Percentiles rank a stretch among this genome's conserved stretches.
Evolutionary conservation across 2,888 invertebrate species (phyloP).

Genomic region (Pseudeuparius sepicola): DNA sequence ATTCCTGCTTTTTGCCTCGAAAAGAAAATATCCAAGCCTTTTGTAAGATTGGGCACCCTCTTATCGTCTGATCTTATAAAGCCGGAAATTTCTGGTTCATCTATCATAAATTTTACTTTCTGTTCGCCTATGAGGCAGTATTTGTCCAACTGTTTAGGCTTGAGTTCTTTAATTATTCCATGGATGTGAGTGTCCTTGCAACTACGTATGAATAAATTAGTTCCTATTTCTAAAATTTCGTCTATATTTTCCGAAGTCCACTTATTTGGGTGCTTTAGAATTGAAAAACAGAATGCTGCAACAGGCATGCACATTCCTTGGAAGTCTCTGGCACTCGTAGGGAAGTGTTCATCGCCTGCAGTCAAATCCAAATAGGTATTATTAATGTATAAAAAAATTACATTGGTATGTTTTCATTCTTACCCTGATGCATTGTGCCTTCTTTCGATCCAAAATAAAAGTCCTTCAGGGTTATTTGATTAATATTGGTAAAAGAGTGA

Average conservation of each 20-base stretch:
- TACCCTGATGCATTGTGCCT: conserved; percentile 36
- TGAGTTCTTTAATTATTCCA: conserved; percentile 25
- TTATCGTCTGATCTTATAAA: conserved; percentile 33
- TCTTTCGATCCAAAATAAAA: conserved; percentile 35
- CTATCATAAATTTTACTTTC: conserved; percentile 36
- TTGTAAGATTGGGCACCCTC: conserved; percentile 39
- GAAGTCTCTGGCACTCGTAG: conserved; percentile 29
- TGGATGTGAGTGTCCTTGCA: conserved; percentile 31
- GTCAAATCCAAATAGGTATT: no score
- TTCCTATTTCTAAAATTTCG: conserved; percentile 46
- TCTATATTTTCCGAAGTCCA: conserved; percentile 55
- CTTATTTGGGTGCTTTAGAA: conserved; percentile 47
- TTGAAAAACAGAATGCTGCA: conserved; percentile 48
- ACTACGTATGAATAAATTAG: conserved; percentile 39
- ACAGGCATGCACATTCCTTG: conserved; percentile 50
- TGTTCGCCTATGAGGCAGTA: conserved; percentile 41
- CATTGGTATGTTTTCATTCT: no score
- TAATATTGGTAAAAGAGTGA: conserved; percentile 36
- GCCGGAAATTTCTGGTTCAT: conserved; percentile 36
- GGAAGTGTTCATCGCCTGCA: conserved; percentile 31
- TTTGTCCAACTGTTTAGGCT: conserved; percentile 41
- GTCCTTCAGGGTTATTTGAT: conserved; percentile 32
- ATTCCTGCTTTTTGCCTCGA: conserved; percentile 44
- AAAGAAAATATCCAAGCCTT: conserved; percentile 48
- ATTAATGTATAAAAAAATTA: no score